Conservation (phyloP, 2,113 vertebrate species). For the Glaucomys volans region DNA sequence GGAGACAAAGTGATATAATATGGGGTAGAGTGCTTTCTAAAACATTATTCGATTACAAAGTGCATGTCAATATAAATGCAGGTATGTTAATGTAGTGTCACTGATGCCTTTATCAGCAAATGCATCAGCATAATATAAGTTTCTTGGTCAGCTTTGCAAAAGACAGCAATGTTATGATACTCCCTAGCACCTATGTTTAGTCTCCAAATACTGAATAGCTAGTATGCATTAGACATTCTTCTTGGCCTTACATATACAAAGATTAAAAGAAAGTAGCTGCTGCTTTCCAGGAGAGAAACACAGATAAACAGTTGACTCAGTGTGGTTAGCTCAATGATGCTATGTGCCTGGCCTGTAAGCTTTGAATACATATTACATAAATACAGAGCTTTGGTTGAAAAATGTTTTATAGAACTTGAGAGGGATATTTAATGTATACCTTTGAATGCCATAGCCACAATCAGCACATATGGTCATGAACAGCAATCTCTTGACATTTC, state of each 20-base stretch:
- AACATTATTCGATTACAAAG: background rate
- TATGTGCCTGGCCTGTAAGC: conserved; percentile 43
- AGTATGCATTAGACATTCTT: background rate
- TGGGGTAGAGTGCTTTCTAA: background rate
- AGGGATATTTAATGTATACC: conserved; percentile 68
- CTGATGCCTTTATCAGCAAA: background rate
- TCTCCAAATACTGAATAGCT: background rate
- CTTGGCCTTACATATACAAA: conserved; percentile 20
- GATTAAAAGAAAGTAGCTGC: conserved; percentile 14
- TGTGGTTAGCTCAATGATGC: conserved; percentile 47
- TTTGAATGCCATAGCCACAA: conserved; percentile 63
- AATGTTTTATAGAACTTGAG: conserved; percentile 60
- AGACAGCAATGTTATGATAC: background rate
- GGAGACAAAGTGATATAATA: background rate
- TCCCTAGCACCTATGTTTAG: background rate
- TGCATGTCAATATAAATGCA: background rate
- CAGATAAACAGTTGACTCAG: background rate
- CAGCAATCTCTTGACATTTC: conserved; percentile 70
- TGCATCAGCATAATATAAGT: background rate
- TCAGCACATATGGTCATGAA: conserved; percentile 50
- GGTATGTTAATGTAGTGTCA: background rate
- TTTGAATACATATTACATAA: conserved; percentile 59
- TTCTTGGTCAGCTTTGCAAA: background rate
- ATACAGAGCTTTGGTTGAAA: conserved; percentile 55
- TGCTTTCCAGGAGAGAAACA: conserved; percentile 13